A percentile compares a stretch with the other conserved stretches of the same genome.
These are phyloP conservation scores for Nothocercus nigrocapillus DNA, from an alignment of 2,113 vertebrate genomes.

Conservation along the genomic window DNA sequence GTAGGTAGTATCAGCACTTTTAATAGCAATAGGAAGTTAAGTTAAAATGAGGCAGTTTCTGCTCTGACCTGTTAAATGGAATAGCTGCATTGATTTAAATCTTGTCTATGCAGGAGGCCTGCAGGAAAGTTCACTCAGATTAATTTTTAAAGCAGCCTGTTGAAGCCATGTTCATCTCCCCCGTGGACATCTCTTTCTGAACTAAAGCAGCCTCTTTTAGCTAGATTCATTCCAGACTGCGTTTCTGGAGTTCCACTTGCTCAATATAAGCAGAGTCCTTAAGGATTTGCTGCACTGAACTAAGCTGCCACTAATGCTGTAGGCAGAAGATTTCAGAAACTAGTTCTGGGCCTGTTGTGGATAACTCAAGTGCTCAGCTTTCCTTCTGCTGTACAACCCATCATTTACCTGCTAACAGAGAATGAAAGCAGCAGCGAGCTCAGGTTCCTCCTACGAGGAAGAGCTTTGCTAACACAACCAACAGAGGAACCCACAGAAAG, in stretches of 20 bases:
- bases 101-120: not conserved
- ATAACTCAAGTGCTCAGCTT: not conserved
- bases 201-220: not conserved
- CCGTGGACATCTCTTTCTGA: not conserved
- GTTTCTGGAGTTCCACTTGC: not conserved
- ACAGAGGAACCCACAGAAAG: conserved; percentile 38
- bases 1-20: not conserved
- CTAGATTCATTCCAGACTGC: not conserved
- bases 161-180: not conserved
- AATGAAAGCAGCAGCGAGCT: conserved; percentile 24
- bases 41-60: not conserved
- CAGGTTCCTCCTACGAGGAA: not conserved
- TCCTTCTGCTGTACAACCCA: not conserved
- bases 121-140: not conserved
- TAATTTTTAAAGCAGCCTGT: not conserved
- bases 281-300: not conserved
- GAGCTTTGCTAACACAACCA: not conserved
- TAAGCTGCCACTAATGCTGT: not conserved
- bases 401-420: conserved; percentile 33
- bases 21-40: not conserved
- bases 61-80: not conserved
- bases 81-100: not conserved
- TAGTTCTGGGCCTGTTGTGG: not conserved
- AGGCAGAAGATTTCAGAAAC: not conserved
- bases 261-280: not conserved